Evolutionary conservation across 1,140 invertebrate genomes (phyloP).

Genomic region (Caenorhabditis briggsae): DNA sequence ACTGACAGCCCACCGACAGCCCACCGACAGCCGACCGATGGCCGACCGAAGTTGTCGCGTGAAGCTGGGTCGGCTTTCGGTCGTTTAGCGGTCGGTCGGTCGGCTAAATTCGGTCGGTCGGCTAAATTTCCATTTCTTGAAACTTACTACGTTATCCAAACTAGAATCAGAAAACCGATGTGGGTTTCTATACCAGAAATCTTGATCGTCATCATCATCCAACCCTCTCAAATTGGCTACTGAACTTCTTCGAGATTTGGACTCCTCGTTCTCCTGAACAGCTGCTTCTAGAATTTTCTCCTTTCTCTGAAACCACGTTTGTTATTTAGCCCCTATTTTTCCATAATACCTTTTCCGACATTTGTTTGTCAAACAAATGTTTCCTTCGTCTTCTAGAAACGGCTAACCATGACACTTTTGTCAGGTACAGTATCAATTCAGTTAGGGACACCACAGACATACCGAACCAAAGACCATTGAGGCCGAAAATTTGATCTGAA

Average conservation of each 20-base stretch:
- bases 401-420: not conserved
- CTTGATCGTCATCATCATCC: not conserved
- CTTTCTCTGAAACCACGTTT: not conserved
- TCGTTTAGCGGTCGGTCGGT: too few relatives aligned
- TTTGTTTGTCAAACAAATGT: slow-evolving; percentile 19
- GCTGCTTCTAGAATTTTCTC: slow-evolving; percentile 15
- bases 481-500: slow-evolving; percentile 7
- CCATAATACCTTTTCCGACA: slow-evolving; percentile 7
- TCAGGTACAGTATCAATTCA: not conserved
- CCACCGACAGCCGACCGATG: too few relatives aligned
- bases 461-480: slow-evolving; percentile 25
- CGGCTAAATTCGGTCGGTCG: too few relatives aligned
- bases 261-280: slow-evolving; percentile 6
- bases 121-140: too few relatives aligned
- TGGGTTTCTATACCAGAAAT: slow-evolving; percentile 4
- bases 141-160: slow-evolving; percentile 6
- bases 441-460: slow-evolving; percentile 14
- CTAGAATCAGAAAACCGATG: not conserved
- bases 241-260: slow-evolving; percentile 14
- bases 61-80: too few relatives aligned
- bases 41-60: too few relatives aligned
- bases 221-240: not conserved
- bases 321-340: too few relatives aligned
- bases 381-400: slow-evolving; percentile 15
- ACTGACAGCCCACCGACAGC: not conserved